Evolutionary conservation across 2,888 invertebrate species (phyloP).

Genomic region (Hipparchia sbordonii): DNA sequence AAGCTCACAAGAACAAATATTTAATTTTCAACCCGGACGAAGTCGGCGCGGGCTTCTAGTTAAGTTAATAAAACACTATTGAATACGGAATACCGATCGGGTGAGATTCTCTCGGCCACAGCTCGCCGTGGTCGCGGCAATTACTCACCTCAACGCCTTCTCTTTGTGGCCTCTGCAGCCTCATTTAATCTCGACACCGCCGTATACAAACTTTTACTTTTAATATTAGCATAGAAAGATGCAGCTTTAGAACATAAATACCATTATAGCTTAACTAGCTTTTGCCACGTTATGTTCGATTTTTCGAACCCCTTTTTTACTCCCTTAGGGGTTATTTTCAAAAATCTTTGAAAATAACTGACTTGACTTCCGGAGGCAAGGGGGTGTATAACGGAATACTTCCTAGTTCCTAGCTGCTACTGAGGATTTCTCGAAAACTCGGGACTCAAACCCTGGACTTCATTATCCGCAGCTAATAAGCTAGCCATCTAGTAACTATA

Average conservation of each 20-base stretch:
- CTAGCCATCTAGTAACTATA: too few species aligned
- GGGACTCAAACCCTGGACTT: too few species aligned
- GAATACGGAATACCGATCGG: conserved; percentile 3
- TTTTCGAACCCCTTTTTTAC: too few species aligned
- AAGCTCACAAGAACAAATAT: too few species aligned
- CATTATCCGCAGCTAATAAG: too few species aligned
- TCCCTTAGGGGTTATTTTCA: too few species aligned
- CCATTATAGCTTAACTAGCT: background rate
- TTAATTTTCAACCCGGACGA: too few species aligned
- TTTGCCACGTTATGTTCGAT: too few species aligned
- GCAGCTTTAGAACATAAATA: background rate
- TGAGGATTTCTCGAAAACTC: too few species aligned
- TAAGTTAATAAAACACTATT: background rate
- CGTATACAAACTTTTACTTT: conserved; percentile 10
- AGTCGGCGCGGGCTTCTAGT: too few species aligned
- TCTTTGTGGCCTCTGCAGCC: conserved; percentile 12
- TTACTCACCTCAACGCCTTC: conserved; percentile 16
- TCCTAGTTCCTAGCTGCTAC: too few species aligned
- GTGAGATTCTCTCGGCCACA: conserved; percentile 11
- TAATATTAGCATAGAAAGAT: conserved; percentile 9
- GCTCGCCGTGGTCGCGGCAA: conserved; percentile 14
- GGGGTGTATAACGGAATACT: background rate
- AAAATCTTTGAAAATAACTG: too few species aligned
- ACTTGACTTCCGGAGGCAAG: background rate
- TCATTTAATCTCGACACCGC: conserved; percentile 11